Conservation (phyloP, 2,113 vertebrate genomes). For the Parotia lawesii region DNA sequence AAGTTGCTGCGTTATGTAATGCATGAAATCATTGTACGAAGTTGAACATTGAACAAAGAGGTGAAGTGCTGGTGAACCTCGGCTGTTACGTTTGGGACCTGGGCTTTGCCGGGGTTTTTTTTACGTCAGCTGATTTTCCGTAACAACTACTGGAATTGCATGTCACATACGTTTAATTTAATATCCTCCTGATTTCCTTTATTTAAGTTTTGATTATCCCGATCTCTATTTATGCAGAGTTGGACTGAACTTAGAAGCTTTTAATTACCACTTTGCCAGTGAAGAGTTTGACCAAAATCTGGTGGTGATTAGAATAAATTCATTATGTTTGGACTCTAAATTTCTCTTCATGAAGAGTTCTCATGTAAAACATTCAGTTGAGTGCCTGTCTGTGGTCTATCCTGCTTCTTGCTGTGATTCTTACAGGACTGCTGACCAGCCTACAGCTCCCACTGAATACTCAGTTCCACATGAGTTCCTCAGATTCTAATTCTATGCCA, state of each 20-base stretch:
- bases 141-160: neutral
- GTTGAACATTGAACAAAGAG: neutral
- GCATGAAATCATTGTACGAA: neutral
- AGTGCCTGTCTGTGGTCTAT: neutral
- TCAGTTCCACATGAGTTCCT: neutral
- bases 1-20: neutral
- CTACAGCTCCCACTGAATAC: neutral
- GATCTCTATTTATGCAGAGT: neutral
- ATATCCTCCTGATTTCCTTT: neutral
- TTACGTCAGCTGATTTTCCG: neutral
- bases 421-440: neutral
- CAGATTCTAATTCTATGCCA: neutral
- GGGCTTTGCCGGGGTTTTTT: neutral
- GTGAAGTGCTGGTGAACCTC: neutral
- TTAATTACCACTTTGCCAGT: neutral
- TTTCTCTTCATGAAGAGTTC: neutral
- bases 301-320: neutral
- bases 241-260: neutral
- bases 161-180: neutral
- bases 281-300: neutral
- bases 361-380: neutral
- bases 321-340: neutral
- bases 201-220: neutral
- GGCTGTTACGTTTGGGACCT: rapidly evolving
- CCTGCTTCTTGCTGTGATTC: neutral